phyloP scores from a whole-genome alignment of 2,888 invertebrate species.

The Neoaliturus tenellus region DNA sequence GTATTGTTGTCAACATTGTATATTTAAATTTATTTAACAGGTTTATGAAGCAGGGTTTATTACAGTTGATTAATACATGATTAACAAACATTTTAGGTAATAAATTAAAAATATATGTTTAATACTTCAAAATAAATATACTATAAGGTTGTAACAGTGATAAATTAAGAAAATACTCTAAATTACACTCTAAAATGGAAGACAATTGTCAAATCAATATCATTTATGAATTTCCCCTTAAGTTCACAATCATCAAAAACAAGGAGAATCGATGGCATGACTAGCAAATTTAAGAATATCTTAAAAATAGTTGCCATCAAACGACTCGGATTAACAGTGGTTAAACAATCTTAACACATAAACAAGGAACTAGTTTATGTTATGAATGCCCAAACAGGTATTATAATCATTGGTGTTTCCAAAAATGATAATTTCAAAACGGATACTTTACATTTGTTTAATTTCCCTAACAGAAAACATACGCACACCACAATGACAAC shows the following conservation, averaged over 20 bases:
- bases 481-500: constrained; percentile 38
- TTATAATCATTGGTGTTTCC: constrained; percentile 44
- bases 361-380: constrained; percentile 47
- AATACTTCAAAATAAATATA: not conserved
- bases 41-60: too few species aligned
- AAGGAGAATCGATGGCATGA: constrained; percentile 7
- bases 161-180: constrained; percentile 13
- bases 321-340: constrained; percentile 33
- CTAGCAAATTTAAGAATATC: constrained; percentile 2
- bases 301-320: constrained; percentile 34
- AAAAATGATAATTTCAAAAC: constrained; percentile 33
- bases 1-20: too few species aligned
- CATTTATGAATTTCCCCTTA: constrained; percentile 28
- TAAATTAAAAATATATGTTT: not conserved
- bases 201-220: constrained; percentile 40
- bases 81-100: too few species aligned
- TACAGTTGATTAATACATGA: too few species aligned
- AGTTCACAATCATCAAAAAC: constrained; percentile 33
- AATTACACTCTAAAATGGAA: constrained; percentile 48
- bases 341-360: constrained; percentile 23
- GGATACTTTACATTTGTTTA: constrained; percentile 4
- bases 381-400: constrained; percentile 29
- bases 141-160: not conserved
- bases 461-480: constrained; percentile 45
- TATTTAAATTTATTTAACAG: too few species aligned